phyloP scores from a whole-genome alignment of 1,140 invertebrate genomes.

The Ericerus pela region DNA sequence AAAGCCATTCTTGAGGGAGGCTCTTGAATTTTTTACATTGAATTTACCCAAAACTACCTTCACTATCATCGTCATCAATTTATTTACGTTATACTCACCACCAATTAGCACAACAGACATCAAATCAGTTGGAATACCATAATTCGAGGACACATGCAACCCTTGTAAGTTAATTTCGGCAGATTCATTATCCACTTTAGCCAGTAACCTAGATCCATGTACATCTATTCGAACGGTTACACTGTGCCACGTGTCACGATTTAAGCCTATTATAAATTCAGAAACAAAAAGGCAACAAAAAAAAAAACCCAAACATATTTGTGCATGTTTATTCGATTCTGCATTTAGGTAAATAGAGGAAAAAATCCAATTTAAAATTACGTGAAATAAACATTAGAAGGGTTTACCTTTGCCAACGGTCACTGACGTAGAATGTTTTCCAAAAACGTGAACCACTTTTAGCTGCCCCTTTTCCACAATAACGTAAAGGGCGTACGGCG shows the following conservation, averaged over 20 bases:
- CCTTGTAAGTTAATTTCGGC: conserved; percentile 64
- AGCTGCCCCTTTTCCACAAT: conserved; percentile 77
- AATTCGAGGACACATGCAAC: conserved; percentile 61
- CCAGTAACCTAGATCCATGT: conserved; percentile 58
- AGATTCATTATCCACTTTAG: conserved; percentile 64
- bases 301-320: too few relatives aligned
- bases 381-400: too few relatives aligned
- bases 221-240: conserved; percentile 72
- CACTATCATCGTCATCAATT: too few relatives aligned
- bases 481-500: conserved; percentile 72
- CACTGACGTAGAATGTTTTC: conserved; percentile 64
- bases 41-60: too few relatives aligned
- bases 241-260: conserved; percentile 76
- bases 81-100: conserved; percentile 40
- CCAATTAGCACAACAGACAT: conserved; percentile 76
- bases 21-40: too few relatives aligned
- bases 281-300: too few relatives aligned
- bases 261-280: conserved; percentile 49
- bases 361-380: too few relatives aligned
- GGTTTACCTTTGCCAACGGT: conserved; percentile 62
- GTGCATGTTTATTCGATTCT: too few relatives aligned
- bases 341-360: too few relatives aligned
- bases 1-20: too few relatives aligned
- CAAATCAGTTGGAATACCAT: conserved; percentile 64
- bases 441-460: conserved; percentile 79